Evolutionary conservation across 2,113 vertebrate species (phyloP).

Genomic region (Calyptommatus sinebrachiatus): DNA sequence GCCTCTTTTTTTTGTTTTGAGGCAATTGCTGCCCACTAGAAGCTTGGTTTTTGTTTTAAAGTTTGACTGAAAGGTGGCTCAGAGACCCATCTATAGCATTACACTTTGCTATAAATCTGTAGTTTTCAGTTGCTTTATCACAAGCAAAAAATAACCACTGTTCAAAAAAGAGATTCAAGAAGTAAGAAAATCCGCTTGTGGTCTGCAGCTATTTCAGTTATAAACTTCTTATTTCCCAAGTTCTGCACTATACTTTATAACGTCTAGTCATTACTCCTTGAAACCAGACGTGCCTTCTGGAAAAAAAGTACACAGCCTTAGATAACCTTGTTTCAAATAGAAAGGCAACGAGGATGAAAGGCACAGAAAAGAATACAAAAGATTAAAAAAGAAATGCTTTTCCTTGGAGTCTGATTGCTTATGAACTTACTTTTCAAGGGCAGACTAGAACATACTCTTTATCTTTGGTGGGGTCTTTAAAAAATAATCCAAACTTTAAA

Average conservation of each 20-base stretch:
- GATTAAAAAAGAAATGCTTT: neutral
- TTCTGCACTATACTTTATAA: conserved; percentile 1
- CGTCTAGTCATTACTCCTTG: neutral
- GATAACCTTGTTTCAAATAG: neutral
- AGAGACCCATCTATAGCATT: neutral
- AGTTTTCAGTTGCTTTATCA: neutral
- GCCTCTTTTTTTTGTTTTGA: no score
- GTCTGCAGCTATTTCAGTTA: conserved; percentile 13
- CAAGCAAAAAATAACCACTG: conserved; percentile 16
- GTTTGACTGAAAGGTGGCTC: no score
- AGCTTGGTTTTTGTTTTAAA: no score
- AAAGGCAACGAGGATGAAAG: neutral
- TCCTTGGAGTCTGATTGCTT: neutral
- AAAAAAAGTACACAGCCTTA: conserved; percentile 6
- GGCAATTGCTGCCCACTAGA: no score
- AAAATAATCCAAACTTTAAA: neutral
- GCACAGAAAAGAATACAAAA: neutral
- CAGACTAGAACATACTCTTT: neutral
- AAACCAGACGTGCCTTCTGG: neutral
- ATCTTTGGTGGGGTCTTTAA: neutral
- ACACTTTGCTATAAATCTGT: neutral
- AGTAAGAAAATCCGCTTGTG: conserved; percentile 3
- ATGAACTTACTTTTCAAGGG: neutral
- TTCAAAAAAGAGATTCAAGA: conserved; percentile 2
- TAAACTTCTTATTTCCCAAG: conserved; percentile 26